Evolutionary conservation across 2,113 vertebrate genomes (phyloP).

Genomic region (Azemiops feae): DNA sequence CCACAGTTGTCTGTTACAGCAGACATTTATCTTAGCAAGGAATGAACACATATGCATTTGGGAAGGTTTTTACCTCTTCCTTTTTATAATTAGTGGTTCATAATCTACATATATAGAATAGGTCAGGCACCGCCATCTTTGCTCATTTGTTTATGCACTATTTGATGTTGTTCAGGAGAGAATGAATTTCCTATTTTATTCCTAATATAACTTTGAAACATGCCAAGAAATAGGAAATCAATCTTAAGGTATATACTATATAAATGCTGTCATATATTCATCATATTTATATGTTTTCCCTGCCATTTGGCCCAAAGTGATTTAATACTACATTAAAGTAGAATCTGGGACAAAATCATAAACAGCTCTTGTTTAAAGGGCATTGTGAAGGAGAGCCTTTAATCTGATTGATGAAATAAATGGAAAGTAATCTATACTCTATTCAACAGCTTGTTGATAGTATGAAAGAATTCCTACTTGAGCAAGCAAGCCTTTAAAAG

Average conservation of each 20-base stretch:
- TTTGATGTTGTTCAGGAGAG: slow-evolving; percentile 33
- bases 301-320: slow-evolving; percentile 66
- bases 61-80: background rate
- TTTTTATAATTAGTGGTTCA: background rate
- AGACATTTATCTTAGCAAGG: slow-evolving; percentile 12
- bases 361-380: slow-evolving; percentile 85
- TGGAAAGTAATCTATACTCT: slow-evolving; percentile 83
- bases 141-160: slow-evolving; percentile 16
- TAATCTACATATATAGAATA: background rate
- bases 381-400: slow-evolving; percentile 84
- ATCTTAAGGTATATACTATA: slow-evolving; percentile 65
- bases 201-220: slow-evolving; percentile 47
- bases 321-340: slow-evolving; percentile 81
- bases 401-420: slow-evolving; percentile 88
- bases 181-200: slow-evolving; percentile 11
- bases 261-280: slow-evolving; percentile 71
- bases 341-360: slow-evolving; percentile 78
- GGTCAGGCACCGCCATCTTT: background rate
- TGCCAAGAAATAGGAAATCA: slow-evolving; percentile 67
- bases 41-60: slow-evolving; percentile 6
- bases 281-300: slow-evolving; percentile 72
- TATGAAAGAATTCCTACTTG: slow-evolving; percentile 80
- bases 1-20: slow-evolving; percentile 12
- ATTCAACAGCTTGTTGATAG: slow-evolving; percentile 83
- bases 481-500: slow-evolving; percentile 79